Evolutionary conservation across 2,888 invertebrate genomes (phyloP).

Genomic region (Catocala nupta): DNA sequence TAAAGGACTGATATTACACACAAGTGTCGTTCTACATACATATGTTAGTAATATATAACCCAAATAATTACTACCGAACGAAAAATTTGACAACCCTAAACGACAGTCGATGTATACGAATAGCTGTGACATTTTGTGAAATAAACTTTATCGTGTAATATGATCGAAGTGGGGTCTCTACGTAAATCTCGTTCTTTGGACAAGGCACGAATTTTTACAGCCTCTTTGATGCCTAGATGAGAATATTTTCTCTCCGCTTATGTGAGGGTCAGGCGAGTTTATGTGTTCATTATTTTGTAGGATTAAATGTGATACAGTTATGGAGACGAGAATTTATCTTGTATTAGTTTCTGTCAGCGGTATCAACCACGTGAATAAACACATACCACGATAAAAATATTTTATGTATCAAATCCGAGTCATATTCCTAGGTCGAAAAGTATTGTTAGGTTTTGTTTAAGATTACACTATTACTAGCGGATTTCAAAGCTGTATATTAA

Average conservation of each 20-base stretch:
- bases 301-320: background rate
- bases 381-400: too few species aligned
- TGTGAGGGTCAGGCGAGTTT: background rate
- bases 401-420: too few species aligned
- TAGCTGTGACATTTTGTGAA: slow-evolving; percentile 39
- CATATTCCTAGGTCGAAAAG: too few species aligned
- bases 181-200: slow-evolving; percentile 34
- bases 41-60: background rate
- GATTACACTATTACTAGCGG: too few species aligned
- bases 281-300: background rate
- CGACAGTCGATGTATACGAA: slow-evolving; percentile 30
- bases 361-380: too few species aligned
- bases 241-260: slow-evolving; percentile 14
- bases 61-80: background rate
- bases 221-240: slow-evolving; percentile 16
- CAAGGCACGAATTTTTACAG: slow-evolving; percentile 37
- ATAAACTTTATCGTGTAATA: slow-evolving; percentile 46
- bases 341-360: too few species aligned
- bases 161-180: slow-evolving; percentile 41
- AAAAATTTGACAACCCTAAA: slow-evolving; percentile 25
- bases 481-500: too few species aligned
- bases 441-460: too few species aligned
- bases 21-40: background rate
- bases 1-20: too few species aligned
- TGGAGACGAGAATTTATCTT: too few species aligned